phyloP scores from a whole-genome alignment of 2,888 invertebrate species.

The Pycnomerus fuliginosus region DNA sequence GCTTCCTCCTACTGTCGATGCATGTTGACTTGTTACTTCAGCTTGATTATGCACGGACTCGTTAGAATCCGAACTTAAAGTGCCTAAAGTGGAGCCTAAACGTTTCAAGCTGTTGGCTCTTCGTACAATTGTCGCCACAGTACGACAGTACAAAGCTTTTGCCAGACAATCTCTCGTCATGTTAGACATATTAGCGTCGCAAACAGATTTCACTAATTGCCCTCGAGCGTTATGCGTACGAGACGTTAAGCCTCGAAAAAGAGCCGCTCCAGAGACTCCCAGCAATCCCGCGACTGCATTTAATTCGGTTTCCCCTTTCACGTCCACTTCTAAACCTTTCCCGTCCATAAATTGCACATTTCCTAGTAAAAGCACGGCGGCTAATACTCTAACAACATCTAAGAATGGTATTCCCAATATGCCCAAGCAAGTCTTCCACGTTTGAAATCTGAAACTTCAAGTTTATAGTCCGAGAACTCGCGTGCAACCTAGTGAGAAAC shows the following conservation, averaged over 20 bases:
- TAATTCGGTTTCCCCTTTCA: constrained; percentile 79
- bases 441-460: constrained; percentile 74
- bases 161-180: constrained; percentile 87
- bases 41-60: constrained; percentile 88
- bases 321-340: constrained; percentile 72
- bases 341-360: constrained; percentile 89
- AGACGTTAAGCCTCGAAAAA: constrained; percentile 80
- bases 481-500: no score
- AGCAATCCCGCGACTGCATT: constrained; percentile 83
- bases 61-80: constrained; percentile 87
- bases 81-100: constrained; percentile 76
- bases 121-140: constrained; percentile 90
- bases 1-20: constrained; percentile 76
- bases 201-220: constrained; percentile 76
- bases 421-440: constrained; percentile 89
- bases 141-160: constrained; percentile 90
- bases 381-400: constrained; percentile 88
- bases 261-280: constrained; percentile 71
- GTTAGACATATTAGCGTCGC: constrained; percentile 84
- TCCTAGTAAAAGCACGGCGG: constrained; percentile 86
- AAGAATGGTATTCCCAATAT: constrained; percentile 91
- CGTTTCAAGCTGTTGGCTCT: constrained; percentile 90
- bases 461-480: no score
- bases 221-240: constrained; percentile 78
- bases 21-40: constrained; percentile 81